Percentiles rank a stretch among this genome's conserved stretches.
Evolutionary conservation across 2,797 vertebrate species (phyloP).

Genomic region (Discoglossus pictus): DNA sequence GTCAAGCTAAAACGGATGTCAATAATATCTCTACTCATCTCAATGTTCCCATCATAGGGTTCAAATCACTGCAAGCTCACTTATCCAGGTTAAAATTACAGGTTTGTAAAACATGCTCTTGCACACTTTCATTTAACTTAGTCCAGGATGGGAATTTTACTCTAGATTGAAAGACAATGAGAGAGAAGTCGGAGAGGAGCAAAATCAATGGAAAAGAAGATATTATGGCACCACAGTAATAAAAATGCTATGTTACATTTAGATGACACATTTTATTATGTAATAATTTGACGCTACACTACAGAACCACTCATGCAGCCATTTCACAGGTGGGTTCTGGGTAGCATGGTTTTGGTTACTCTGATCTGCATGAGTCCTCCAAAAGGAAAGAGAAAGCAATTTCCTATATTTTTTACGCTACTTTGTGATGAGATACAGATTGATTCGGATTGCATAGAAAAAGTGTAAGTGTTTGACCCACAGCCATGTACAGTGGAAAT

Average conservation of each 20-base stretch:
- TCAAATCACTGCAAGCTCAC: constrained; percentile 68
- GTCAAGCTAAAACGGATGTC: constrained; percentile 70
- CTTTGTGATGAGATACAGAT: too few relatives aligned
- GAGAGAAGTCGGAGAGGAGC: constrained; percentile 54
- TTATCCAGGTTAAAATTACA: constrained; percentile 67
- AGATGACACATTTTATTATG: constrained; percentile 17
- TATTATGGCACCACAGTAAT: constrained; percentile 57
- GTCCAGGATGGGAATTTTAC: constrained; percentile 68
- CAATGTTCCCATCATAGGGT: constrained; percentile 68
- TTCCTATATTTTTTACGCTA: too few relatives aligned
- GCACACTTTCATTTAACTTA: constrained; percentile 69
- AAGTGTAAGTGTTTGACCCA: too few relatives aligned
- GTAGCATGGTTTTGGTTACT: constrained; percentile 55
- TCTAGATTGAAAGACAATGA: constrained; percentile 61
- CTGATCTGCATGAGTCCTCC: constrained; percentile 56
- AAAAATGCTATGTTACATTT: constrained; percentile 31
- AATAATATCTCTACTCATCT: constrained; percentile 70
- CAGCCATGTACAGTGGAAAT: too few relatives aligned
- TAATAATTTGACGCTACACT: constrained; percentile 23
- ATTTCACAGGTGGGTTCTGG: too few relatives aligned
- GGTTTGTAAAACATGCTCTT: constrained; percentile 73
- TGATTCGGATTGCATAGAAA: too few relatives aligned
- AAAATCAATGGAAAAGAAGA: constrained; percentile 25
- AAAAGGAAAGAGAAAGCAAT: constrained; percentile 39
- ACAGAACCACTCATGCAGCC: not conserved